phyloP scores from a whole-genome alignment of 2,888 invertebrate species.

The Elaeidobius kamerunicus region DNA sequence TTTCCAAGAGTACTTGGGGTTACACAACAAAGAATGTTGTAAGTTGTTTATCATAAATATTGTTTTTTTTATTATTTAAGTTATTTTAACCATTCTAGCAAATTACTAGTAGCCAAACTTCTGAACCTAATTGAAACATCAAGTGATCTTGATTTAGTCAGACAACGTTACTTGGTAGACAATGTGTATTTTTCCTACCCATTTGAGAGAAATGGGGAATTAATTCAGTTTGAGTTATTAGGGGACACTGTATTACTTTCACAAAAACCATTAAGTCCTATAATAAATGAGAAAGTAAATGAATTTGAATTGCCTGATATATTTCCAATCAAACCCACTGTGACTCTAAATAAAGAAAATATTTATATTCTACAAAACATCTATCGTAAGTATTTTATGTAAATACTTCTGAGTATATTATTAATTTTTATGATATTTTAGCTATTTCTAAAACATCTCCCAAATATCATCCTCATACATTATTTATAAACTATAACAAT shows the following conservation, averaged over 20 bases:
- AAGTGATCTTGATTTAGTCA: slow-evolving; percentile 54
- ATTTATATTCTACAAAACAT: slow-evolving; percentile 61
- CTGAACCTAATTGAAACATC: slow-evolving; percentile 66
- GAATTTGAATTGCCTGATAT: slow-evolving; percentile 65
- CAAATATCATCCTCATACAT: slow-evolving; percentile 70
- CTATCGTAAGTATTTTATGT: slow-evolving; percentile 65
- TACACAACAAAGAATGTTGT: slow-evolving; percentile 57
- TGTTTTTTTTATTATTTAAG: slow-evolving; percentile 40
- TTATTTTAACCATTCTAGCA: slow-evolving; percentile 52
- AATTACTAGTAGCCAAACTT: slow-evolving; percentile 62
- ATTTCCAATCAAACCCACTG: slow-evolving; percentile 69
- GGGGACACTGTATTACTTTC: slow-evolving; percentile 68
- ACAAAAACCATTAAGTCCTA: slow-evolving; percentile 57
- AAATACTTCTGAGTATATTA: background rate
- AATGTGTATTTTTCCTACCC: slow-evolving; percentile 58
- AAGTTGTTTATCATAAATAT: slow-evolving; percentile 22
- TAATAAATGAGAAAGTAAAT: slow-evolving; percentile 50
- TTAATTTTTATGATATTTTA: slow-evolving; percentile 41
- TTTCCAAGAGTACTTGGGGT: slow-evolving; percentile 76
- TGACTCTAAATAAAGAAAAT: slow-evolving; percentile 62
- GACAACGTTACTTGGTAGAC: slow-evolving; percentile 58
- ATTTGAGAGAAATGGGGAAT: slow-evolving; percentile 59
- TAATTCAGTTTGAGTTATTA: slow-evolving; percentile 62
- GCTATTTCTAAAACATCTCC: slow-evolving; percentile 52
- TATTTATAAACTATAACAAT: slow-evolving; percentile 67